These are phyloP conservation scores for Dryobota labecula DNA, from an alignment of 2,888 invertebrate species.

Conservation along the genomic window DNA sequence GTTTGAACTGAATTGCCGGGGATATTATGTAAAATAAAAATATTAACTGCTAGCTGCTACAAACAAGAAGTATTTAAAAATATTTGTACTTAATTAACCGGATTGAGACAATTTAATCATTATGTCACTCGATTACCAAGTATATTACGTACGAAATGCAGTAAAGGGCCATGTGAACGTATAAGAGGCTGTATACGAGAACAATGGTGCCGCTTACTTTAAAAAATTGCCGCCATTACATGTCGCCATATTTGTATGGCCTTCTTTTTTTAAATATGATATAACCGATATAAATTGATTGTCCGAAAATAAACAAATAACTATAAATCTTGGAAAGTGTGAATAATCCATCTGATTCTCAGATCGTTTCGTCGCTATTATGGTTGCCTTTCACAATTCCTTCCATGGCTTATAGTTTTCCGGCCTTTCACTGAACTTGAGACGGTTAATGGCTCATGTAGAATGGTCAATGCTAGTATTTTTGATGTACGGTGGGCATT, in stretches of 20 bases:
- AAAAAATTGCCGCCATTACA: slow-evolving; percentile 14
- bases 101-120: slow-evolving; percentile 30
- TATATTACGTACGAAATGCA: slow-evolving; percentile 34
- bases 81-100: slow-evolving; percentile 22
- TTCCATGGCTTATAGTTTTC: slow-evolving; percentile 75
- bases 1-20: slow-evolving; percentile 3
- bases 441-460: slow-evolving; percentile 58
- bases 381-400: slow-evolving; percentile 81
- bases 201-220: slow-evolving; percentile 24
- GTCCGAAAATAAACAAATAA: slow-evolving; percentile 61
- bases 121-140: slow-evolving; percentile 47
- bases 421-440: slow-evolving; percentile 76
- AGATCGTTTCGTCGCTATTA: slow-evolving; percentile 64
- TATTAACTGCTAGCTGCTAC: slow-evolving; percentile 4
- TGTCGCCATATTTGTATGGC: slow-evolving; percentile 38
- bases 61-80: slow-evolving; percentile 38
- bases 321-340: slow-evolving; percentile 80
- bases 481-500: background rate
- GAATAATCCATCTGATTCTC: slow-evolving; percentile 74
- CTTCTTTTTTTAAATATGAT: slow-evolving; percentile 51
- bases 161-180: slow-evolving; percentile 50
- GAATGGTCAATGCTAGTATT: slow-evolving; percentile 39
- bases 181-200: slow-evolving; percentile 18
- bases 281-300: slow-evolving; percentile 53
- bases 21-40: slow-evolving; percentile 29